Conservation (phyloP, 2,888 invertebrate genomes). For the Acleris laterana region DNA sequence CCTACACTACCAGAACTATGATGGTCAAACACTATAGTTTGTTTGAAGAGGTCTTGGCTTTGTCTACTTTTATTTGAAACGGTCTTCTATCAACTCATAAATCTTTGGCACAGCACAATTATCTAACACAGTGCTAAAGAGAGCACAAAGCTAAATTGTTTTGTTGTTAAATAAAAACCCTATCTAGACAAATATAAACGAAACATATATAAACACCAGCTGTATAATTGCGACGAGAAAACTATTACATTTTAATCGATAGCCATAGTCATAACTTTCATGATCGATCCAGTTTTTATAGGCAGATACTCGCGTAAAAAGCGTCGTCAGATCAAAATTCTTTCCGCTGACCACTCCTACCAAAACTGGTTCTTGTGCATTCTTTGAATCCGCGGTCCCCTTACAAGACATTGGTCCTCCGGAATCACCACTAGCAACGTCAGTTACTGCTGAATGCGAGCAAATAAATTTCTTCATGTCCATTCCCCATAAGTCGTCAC, state of each 20-base stretch:
- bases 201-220: slow-evolving; percentile 47
- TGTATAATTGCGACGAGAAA: slow-evolving; percentile 53
- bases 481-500: slow-evolving; percentile 61
- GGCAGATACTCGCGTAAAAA: slow-evolving; percentile 51
- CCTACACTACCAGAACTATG: too few relatives aligned
- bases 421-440: slow-evolving; percentile 64
- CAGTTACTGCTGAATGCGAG: slow-evolving; percentile 50
- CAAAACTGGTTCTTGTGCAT: slow-evolving; percentile 46
- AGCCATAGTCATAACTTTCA: background rate
- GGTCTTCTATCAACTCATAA: too few relatives aligned
- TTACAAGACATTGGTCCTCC: slow-evolving; percentile 66
- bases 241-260: slow-evolving; percentile 32
- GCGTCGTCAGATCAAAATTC: slow-evolving; percentile 60
- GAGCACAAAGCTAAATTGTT: too few relatives aligned
- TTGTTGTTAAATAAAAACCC: too few relatives aligned
- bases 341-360: slow-evolving; percentile 69
- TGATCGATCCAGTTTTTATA: slow-evolving; percentile 54
- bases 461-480: slow-evolving; percentile 60
- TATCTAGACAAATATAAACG: background rate
- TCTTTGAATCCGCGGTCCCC: slow-evolving; percentile 49
- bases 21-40: too few relatives aligned
- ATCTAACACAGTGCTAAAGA: too few relatives aligned
- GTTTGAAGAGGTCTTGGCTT: too few relatives aligned
- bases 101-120: too few relatives aligned
- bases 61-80: too few relatives aligned